Conservation (phyloP, 2,113 vertebrate species). For the Ophthalmolycus amberensis region DNA sequence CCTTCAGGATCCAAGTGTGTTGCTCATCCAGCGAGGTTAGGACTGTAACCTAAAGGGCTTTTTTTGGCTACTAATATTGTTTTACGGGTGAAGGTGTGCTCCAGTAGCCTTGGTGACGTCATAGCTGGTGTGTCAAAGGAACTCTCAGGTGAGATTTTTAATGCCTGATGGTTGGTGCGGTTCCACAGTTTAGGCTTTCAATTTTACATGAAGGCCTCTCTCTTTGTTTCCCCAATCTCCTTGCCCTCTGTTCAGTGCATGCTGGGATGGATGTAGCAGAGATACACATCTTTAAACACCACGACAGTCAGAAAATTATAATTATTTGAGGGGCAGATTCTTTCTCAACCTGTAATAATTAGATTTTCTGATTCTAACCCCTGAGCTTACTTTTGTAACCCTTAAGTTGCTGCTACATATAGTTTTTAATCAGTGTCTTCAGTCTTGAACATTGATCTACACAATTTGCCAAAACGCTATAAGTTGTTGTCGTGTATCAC, state of each 20-base stretch:
- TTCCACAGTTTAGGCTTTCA: neutral
- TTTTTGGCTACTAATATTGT: neutral
- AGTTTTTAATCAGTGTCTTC: neutral
- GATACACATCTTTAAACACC: neutral
- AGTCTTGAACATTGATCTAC: neutral
- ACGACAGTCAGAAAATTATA: neutral
- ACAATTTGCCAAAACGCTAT: neutral
- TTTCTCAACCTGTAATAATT: constrained; percentile 3
- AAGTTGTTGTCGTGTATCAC: neutral
- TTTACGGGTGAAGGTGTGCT: neutral
- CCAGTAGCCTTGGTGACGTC: neutral
- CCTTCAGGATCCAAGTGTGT: too few relatives aligned
- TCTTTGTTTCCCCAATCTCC: neutral
- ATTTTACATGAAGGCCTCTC: neutral
- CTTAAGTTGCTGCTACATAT: neutral
- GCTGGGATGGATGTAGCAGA: constrained; percentile 23
- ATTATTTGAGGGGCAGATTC: constrained; percentile 1
- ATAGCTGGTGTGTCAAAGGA: neutral
- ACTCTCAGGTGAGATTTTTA: neutral
- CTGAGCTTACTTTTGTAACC: neutral
- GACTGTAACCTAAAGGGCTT: neutral
- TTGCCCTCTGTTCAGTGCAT: constrained; percentile 1
- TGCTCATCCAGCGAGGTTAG: neutral
- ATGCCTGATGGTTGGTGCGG: neutral
- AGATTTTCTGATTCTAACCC: neutral